A percentile compares a stretch with the other conserved stretches of the same genome.
These are phyloP conservation scores for Coturnix japonica DNA, from an alignment of 2,113 vertebrate species.

Conservation along the genomic window DNA sequence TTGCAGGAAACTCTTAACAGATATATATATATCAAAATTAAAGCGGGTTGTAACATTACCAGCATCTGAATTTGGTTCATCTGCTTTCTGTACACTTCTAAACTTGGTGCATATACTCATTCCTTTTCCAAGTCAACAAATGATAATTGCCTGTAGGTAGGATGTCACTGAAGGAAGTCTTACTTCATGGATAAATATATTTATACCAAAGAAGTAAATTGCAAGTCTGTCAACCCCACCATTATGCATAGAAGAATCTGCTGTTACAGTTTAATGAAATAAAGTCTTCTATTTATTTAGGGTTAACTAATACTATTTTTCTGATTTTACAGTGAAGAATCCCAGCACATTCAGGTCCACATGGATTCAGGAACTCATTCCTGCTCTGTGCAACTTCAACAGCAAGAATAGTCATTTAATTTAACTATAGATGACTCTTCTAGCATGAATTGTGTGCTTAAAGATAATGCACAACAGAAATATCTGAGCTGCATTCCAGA, in stretches of 20 bases:
- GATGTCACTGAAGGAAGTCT: background rate
- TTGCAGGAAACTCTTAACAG: background rate
- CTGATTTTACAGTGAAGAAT: background rate
- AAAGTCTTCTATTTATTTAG: background rate
- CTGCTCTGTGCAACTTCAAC: background rate
- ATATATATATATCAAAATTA: background rate
- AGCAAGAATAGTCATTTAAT: constrained; percentile 64
- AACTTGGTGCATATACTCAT: background rate
- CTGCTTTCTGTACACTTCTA: background rate
- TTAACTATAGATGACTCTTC: constrained; percentile 76
- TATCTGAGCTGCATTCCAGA: constrained; percentile 71
- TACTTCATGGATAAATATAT: background rate
- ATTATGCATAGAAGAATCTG: background rate
- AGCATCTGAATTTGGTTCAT: background rate
- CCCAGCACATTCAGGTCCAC: background rate
- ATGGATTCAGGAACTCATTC: background rate
- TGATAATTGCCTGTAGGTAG: background rate
- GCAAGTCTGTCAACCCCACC: background rate
- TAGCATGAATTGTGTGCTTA: constrained; percentile 68
- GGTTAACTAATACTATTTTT: background rate
- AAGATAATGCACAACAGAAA: constrained; percentile 69
- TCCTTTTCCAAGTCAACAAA: background rate
- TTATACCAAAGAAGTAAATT: background rate
- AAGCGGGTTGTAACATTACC: background rate
- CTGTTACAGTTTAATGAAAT: background rate